Evolutionary conservation across 2,888 invertebrate species (phyloP).

Genomic region (Tipula vernalis): DNA sequence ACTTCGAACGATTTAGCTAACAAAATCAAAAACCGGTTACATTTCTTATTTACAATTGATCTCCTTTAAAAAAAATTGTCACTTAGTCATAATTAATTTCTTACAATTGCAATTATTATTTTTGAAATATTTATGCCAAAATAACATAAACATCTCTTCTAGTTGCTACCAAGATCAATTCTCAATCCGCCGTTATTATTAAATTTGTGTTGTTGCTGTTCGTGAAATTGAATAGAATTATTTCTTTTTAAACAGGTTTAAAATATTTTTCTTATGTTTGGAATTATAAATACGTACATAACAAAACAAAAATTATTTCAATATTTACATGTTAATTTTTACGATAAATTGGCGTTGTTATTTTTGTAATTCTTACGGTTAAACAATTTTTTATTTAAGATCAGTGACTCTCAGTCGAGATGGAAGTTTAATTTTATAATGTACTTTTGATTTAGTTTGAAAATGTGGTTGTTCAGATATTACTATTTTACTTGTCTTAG

Average conservation of each 20-base stretch:
- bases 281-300: background rate
- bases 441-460: background rate
- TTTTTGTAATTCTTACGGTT: background rate
- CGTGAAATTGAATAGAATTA: background rate
- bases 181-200: background rate
- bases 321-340: background rate
- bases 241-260: background rate
- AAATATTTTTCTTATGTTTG: background rate
- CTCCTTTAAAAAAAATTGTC: background rate
- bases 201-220: background rate
- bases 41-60: background rate
- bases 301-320: background rate
- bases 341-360: background rate
- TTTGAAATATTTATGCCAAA: background rate
- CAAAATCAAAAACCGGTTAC: background rate
- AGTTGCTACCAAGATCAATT: background rate
- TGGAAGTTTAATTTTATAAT: background rate
- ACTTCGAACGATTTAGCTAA: background rate
- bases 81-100: background rate
- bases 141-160: background rate
- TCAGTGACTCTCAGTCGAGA: background rate
- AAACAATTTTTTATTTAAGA: background rate
- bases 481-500: no score
- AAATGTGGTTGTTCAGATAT: no score
- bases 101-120: background rate